Conservation (phyloP, 2,113 vertebrate genomes). For the Sus scrofa region DNA sequence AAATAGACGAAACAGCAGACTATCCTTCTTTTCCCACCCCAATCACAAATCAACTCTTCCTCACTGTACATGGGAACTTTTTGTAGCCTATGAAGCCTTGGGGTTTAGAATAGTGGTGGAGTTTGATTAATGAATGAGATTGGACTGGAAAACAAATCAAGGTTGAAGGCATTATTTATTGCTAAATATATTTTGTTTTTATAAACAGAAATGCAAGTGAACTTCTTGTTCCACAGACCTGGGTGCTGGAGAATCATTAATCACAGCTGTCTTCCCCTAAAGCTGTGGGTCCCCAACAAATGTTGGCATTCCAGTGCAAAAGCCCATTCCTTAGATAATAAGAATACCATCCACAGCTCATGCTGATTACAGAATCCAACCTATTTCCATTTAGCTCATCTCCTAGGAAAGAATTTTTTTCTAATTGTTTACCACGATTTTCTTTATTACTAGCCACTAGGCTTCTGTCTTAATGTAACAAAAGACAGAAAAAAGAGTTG, state of each 20-base stretch:
- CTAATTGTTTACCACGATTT: background rate
- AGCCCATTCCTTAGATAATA: background rate
- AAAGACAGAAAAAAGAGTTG: constrained; percentile 7
- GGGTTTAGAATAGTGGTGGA: constrained; percentile 45
- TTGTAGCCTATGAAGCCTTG: constrained; percentile 49
- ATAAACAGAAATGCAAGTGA: constrained; percentile 61
- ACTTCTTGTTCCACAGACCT: constrained; percentile 49
- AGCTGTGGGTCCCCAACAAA: background rate
- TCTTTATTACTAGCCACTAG: constrained; percentile 48
- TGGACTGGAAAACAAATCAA: constrained; percentile 71
- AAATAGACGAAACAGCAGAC: background rate
- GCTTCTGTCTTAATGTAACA: constrained; percentile 39
- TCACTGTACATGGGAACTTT: constrained; percentile 31
- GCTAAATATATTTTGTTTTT: constrained; percentile 68
- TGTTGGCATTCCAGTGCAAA: background rate
- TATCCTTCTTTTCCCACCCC: background rate
- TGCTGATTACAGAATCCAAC: background rate
- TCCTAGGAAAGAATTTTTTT: constrained; percentile 2
- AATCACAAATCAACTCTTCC: constrained; percentile 34
- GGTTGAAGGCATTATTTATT: constrained; percentile 72
- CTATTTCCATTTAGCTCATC: constrained; percentile 28
- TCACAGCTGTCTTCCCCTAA: constrained; percentile 65
- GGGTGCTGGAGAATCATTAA: constrained; percentile 13
- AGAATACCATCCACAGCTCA: background rate
- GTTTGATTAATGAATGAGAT: constrained; percentile 76